Base-by-base conservation (phyloP, 35 echinoderm and acorn worm species). In the Diadema setosum region DNA sequence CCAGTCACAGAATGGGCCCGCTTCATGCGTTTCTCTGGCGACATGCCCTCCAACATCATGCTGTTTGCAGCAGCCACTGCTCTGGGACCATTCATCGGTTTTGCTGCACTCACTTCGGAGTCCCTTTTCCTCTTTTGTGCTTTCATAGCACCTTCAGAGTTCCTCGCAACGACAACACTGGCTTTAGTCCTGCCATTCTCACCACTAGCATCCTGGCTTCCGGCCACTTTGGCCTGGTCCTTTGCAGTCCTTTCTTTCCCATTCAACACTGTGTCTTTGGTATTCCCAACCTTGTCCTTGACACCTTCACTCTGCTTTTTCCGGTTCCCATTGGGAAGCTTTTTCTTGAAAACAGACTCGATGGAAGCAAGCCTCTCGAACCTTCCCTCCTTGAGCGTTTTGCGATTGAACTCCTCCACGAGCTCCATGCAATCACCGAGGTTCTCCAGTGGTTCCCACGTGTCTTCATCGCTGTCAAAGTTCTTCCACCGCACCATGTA, bases 401-500 rank as follows among this genome's bases (percentile, higher is more conserved):
- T 84, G 1, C 90, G 81, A 76, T 94, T 94, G 83, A 88, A 98
- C 8, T 85, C 91, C 36, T 91, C 82, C 44, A 98, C 39, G 82
- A 86, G 36, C 35, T 98, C 92, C 44, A 85, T 87, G 45, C 92
- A 94, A 39, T 98, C 82, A 21, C 89, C 24, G 5, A 98, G 92
- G 63, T 98, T 98, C 3, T 87, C 84, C 23, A 98, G 56, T 5
- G 96, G 96, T 49, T 98, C 96, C 96, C 96, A 98, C 2, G 96
- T 94, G 64, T 98, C 92, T 42, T 98, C 96, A 5, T 89, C 89
- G 65, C 89, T 87, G n/a, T 75, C 89, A 78, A 88, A 98, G 60
- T 94, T 92, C 81, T 91, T 98, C 96, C 96, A 98, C 82, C 89
- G 70, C 1, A 98, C 96, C 20, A 94, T 67, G 69, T 98, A 98